Percentiles rank a stretch among this genome's conserved stretches.
These are phyloP conservation scores for Drosophila anomalipes DNA, from an alignment of 2,888 invertebrate species.

Conservation along the genomic window DNA sequence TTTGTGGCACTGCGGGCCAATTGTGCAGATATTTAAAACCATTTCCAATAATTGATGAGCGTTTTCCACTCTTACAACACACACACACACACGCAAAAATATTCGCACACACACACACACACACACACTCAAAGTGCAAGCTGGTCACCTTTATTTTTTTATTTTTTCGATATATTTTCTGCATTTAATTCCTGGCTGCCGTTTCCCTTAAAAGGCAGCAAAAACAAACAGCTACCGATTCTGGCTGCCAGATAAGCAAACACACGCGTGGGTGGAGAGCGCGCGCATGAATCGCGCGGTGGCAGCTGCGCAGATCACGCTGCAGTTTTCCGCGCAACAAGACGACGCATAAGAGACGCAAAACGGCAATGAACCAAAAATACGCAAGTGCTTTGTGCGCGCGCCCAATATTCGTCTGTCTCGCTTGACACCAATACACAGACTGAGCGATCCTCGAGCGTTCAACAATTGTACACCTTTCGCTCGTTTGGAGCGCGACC, in stretches of 20 bases:
- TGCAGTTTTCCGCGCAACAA: constrained; percentile 41
- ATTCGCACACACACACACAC: constrained; percentile 4
- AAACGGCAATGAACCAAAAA: constrained; percentile 15
- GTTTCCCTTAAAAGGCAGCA: constrained; percentile 58
- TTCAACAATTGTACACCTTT: constrained; percentile 22
- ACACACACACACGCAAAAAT: constrained; percentile 4
- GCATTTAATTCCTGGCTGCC: constrained; percentile 63
- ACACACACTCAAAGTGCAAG: constrained; percentile 5
- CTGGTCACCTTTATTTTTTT: constrained; percentile 38
- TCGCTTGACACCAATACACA: constrained; percentile 60
- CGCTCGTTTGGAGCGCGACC: constrained; percentile 1
- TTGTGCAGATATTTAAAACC: constrained; percentile 50
- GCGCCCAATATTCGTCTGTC: constrained; percentile 50
- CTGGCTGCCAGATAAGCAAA: constrained; percentile 54
- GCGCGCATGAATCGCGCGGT: neutral
- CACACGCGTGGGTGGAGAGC: constrained; percentile 46
- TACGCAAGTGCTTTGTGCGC: constrained; percentile 25
- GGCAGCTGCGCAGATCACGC: constrained; percentile 25
- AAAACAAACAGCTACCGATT: constrained; percentile 58
- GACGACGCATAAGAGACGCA: constrained; percentile 38
- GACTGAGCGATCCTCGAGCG: constrained; percentile 59
- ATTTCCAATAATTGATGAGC: constrained; percentile 73
- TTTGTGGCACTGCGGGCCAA: constrained; percentile 48
- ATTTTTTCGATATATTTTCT: constrained; percentile 23
- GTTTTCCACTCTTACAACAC: constrained; percentile 55